phyloP scores from a whole-genome alignment of 2,888 invertebrate genomes.

The Chironomus riparius region DNA sequence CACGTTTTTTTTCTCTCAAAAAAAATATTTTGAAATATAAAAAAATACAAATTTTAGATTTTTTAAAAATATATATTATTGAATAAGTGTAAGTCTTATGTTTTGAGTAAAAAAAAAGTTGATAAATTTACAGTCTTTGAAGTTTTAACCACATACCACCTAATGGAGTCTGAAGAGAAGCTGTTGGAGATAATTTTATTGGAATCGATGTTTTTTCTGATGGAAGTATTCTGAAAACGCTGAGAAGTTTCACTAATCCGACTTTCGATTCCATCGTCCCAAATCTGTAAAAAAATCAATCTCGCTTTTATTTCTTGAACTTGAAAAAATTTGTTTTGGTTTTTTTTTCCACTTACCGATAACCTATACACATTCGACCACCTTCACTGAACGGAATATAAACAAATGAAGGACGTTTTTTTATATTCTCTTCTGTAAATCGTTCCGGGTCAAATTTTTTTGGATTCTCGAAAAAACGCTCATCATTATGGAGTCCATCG shows the following conservation, averaged over 20 bases:
- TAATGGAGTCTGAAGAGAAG: neutral
- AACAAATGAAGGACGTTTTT: slow-evolving; percentile 2
- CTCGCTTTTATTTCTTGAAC: neutral
- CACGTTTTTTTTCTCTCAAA: too few species aligned
- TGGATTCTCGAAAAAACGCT: neutral
- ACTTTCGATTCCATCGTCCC: slow-evolving; percentile 14
- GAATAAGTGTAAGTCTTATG: too few species aligned
- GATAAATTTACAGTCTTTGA: neutral
- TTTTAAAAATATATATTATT: too few species aligned
- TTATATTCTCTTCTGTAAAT: neutral
- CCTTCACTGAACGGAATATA: slow-evolving; percentile 21
- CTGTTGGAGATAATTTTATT: neutral
- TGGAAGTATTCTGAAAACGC: neutral
- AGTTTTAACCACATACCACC: slow-evolving; percentile 12
- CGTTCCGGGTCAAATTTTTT: slow-evolving; percentile 9
- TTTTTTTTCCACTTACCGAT: neutral
- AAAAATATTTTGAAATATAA: too few species aligned
- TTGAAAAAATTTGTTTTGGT: neutral
- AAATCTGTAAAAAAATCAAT: neutral
- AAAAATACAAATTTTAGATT: too few species aligned
- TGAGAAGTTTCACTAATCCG: neutral
- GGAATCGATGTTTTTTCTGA: slow-evolving; percentile 7
- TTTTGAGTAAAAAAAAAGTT: too few species aligned
- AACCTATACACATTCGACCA: neutral
- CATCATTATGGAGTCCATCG: neutral